Evolutionary conservation across 2,113 vertebrate species (phyloP), one percentile per base, ranked within the genome.

Genomic region (Rhabdornis inornatus): DNA sequence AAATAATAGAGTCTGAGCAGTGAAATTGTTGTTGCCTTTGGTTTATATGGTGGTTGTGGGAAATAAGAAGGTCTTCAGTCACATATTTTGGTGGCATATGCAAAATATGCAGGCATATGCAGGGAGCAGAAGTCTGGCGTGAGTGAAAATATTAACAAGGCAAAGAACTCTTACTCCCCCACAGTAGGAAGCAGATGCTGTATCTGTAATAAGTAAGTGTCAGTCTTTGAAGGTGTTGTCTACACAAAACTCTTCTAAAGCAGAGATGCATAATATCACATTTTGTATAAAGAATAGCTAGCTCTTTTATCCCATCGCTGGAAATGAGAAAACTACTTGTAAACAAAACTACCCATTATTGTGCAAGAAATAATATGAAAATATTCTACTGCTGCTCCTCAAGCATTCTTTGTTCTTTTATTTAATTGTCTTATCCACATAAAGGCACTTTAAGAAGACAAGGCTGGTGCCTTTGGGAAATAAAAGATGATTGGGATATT

Each of bases 401-500:
- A 81, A 80, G 44, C 76, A 56, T 92, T 83, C 50, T 95, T 93
- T 83, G 55, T 92, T 93, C 59, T 91, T 92, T 91, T 50, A 66
- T 95, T 91, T 95, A 82, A 74, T 90, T 83, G 40, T 71, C 44
- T 78, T 71, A 42, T 28, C 28, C 64, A 63, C 56, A 93, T 65
- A 95, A 91, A 94, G 71, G 19, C 44, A 89, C 16, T 94, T 90
- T 75, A 82, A 87, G 60, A 90, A 90, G 72, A 83, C 47, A 92
- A 82, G 31, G 39, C 45, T 78, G 30, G 10, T 89, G 69, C 30
- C 80, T 84, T 64, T 81, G 40, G 56, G 35, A 83, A 89, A 83
- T 60, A 83, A 88, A 90, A 90, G 76, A 86, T 79, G 64, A 78
- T 42, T 90, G 65, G 93, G 30, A 69, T 6, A 1, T 37, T 76